Conservation (phyloP, 2,113 vertebrate genomes). For the Grus americana region DNA sequence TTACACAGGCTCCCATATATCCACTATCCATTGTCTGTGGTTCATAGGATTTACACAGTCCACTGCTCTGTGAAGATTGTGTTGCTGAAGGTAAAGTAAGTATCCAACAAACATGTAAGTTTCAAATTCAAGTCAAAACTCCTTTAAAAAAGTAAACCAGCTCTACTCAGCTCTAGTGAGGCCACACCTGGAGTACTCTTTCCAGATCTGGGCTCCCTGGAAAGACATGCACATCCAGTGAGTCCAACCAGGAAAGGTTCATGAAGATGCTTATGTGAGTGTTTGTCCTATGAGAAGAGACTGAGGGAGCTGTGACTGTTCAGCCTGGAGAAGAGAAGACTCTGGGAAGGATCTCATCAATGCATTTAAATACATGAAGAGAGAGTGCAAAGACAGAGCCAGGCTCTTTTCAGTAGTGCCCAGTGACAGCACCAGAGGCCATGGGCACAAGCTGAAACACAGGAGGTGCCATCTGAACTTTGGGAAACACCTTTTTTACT, state of each 20-base stretch:
- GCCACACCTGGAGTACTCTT: neutral
- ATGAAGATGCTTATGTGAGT: neutral
- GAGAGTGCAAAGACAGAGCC: no score
- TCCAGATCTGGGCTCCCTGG: neutral
- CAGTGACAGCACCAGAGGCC: no score
- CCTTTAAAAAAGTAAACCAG: neutral
- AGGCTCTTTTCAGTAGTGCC: no score
- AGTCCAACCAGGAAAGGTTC: neutral
- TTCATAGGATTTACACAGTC: neutral
- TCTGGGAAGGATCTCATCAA: neutral
- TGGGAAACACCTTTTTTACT: no score
- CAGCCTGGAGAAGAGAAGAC: neutral
- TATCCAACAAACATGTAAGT: neutral
- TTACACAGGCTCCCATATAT: neutral
- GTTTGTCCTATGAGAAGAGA: neutral
- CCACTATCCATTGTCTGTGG: neutral
- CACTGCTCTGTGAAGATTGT: neutral
- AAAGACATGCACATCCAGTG: neutral
- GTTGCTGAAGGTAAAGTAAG: neutral
- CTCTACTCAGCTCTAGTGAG: neutral
- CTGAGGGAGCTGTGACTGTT: neutral
- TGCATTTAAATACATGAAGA: neutral
- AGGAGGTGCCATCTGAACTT: no score
- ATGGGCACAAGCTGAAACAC: no score
- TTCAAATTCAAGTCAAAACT: neutral